These are phyloP conservation scores for Lasioglossum leucozonium DNA, from an alignment of 2,888 invertebrate genomes.

Conservation along the genomic window DNA sequence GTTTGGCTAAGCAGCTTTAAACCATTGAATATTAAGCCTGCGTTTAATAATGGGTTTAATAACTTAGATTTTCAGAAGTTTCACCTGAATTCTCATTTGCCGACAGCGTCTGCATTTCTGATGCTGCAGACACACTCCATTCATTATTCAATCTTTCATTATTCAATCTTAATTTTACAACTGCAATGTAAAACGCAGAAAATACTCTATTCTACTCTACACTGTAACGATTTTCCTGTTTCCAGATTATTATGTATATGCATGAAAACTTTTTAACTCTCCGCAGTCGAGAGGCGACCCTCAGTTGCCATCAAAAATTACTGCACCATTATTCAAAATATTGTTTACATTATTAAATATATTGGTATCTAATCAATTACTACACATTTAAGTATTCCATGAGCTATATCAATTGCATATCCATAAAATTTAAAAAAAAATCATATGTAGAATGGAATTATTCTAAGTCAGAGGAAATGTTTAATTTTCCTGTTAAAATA, in stretches of 20 bases:
- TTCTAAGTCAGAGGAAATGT: too few relatives aligned
- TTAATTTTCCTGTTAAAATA: too few relatives aligned
- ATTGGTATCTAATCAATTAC: too few relatives aligned
- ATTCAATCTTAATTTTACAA: neutral
- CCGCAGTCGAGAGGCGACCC: too few relatives aligned
- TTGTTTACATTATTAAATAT: too few relatives aligned
- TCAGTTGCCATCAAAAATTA: too few relatives aligned
- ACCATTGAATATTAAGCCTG: neutral
- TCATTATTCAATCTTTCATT: neutral
- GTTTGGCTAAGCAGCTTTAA: neutral
- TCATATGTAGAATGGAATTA: too few relatives aligned
- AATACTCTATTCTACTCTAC: neutral
- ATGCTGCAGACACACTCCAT: neutral
- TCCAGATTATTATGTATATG: too few relatives aligned
- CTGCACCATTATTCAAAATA: too few relatives aligned
- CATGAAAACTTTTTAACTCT: neutral
- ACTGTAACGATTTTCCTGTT: neutral
- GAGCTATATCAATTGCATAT: too few relatives aligned
- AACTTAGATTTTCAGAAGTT: neutral
- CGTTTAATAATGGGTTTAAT: neutral
- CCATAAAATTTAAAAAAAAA: too few relatives aligned
- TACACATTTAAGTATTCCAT: too few relatives aligned
- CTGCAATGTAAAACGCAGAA: neutral
- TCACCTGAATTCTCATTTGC: neutral
- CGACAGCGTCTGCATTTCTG: neutral